Evolutionary conservation across 2,113 vertebrate species (phyloP), one percentile per base, ranked within the genome.

Genomic region (Stegostoma tigrinum): DNA sequence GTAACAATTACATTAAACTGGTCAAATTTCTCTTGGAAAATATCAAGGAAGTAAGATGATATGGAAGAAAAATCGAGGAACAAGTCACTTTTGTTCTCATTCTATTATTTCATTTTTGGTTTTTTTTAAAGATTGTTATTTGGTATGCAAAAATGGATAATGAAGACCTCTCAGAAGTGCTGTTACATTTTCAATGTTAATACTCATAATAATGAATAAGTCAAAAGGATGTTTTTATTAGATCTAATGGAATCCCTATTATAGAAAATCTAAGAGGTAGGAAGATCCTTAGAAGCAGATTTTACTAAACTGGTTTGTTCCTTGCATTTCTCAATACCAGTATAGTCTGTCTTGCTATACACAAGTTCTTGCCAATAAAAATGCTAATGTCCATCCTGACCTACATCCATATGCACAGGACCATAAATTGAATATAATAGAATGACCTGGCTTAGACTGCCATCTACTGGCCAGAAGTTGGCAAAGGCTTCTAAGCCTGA

Each of bases 371-470:
- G 68, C 42, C 68, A 72, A 72, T 95, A 95, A 95, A 67, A 95
- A 95, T 72, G 72, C 42, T 19, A 72, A 72, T 72, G 42, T 95
- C 68, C 94, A 72, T 45, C 68, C 94, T 95, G 68, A 75, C 94
- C 94, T 75, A 95, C 68, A 95, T 95, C 94, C 94, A 72, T 72
- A 75, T 34, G 48, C 15, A 95, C 19, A 72, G 94, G 48, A 48
- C 68, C 68, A 5, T 8, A 75, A 72, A 52, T 95, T 70, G 42
- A 95, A 95, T 48, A 72, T 10, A 75, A 95, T 72, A 24, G 23
- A 95, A 72, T 95, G 68, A 72, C 17, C 94, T 95, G 68, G 94
- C 94, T 95, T 95, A 45, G 42, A 95, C 24, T 95, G 94, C 94
- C 94, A 95, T 52, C 94, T 95, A 34, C 94, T 95, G 94, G 23